Percentiles rank a stretch among this genome's conserved stretches.
phyloP scores from a whole-genome alignment of 2,888 invertebrate species.

The Napeogenes sylphis region DNA sequence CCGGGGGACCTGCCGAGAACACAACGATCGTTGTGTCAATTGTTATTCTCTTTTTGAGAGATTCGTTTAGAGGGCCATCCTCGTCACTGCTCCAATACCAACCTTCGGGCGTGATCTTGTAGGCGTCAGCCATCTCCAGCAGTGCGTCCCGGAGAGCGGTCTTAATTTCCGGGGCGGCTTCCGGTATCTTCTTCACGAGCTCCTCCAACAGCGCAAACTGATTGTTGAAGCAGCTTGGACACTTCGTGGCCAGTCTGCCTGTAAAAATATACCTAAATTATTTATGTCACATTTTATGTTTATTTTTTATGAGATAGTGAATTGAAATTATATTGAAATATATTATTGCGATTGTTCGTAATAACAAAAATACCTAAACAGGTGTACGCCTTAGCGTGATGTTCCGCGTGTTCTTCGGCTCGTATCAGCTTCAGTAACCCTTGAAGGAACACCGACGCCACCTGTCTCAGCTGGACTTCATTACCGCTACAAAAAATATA shows the following conservation, averaged over 20 bases:
- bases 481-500: slow-evolving; percentile 71
- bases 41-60: too few species aligned
- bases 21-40: too few species aligned
- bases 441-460: slow-evolving; percentile 84
- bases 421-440: slow-evolving; percentile 84
- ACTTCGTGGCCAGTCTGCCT: slow-evolving; percentile 67
- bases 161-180: slow-evolving; percentile 75
- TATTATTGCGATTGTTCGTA: too few species aligned
- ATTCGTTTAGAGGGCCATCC: too few species aligned
- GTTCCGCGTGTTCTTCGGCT: slow-evolving; percentile 79
- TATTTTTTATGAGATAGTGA: neutral
- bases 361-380: slow-evolving; percentile 76
- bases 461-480: slow-evolving; percentile 78
- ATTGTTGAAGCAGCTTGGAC: slow-evolving; percentile 58
- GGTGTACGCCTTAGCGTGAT: slow-evolving; percentile 84
- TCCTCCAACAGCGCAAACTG: slow-evolving; percentile 67
- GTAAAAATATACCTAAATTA: slow-evolving; percentile 11
- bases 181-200: slow-evolving; percentile 70
- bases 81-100: neutral
- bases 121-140: slow-evolving; percentile 82
- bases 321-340: neutral
- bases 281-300: neutral
- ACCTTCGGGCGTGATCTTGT: slow-evolving; percentile 67
- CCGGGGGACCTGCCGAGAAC: slow-evolving; percentile 38
- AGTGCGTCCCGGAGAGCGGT: slow-evolving; percentile 83